Evolutionary conservation across 2,113 vertebrate genomes (phyloP).

Genomic region (Raphicerus campestris): DNA sequence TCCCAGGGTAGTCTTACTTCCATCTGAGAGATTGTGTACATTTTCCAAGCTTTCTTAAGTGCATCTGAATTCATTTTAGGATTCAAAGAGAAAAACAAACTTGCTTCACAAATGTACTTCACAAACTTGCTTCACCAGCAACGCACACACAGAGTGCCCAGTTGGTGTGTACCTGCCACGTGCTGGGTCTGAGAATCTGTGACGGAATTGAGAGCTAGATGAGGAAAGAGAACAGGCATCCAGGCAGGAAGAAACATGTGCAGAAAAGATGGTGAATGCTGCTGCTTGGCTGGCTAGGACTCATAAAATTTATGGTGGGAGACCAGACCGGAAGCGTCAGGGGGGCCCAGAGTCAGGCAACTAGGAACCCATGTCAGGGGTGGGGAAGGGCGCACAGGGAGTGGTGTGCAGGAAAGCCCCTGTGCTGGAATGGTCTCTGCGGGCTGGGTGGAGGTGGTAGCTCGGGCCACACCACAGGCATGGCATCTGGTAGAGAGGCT

Average conservation of each 20-base stretch:
- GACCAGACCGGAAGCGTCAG: neutral
- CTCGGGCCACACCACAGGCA: neutral
- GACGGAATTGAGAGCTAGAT: neutral
- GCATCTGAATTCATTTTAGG: neutral
- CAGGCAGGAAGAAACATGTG: neutral
- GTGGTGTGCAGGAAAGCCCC: neutral
- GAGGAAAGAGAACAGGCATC: neutral
- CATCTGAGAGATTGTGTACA: neutral
- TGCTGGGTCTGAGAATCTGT: rapidly evolving
- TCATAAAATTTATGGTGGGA: neutral
- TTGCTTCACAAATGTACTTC: neutral
- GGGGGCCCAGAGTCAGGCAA: neutral
- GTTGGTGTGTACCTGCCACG: neutral
- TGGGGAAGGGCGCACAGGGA: neutral
- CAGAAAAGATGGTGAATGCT: neutral
- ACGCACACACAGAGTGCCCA: neutral
- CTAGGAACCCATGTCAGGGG: neutral
- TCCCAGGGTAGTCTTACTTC: neutral
- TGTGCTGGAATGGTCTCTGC: neutral
- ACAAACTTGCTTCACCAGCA: neutral
- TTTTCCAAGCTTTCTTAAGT: constrained; percentile 26
- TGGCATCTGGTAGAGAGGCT: neutral
- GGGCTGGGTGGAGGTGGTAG: neutral
- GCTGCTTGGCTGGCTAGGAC: neutral
- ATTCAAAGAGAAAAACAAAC: neutral